These are phyloP conservation scores for Pandemis cinnamomeana DNA, from an alignment of 2,888 invertebrate genomes.

Conservation along the genomic window DNA sequence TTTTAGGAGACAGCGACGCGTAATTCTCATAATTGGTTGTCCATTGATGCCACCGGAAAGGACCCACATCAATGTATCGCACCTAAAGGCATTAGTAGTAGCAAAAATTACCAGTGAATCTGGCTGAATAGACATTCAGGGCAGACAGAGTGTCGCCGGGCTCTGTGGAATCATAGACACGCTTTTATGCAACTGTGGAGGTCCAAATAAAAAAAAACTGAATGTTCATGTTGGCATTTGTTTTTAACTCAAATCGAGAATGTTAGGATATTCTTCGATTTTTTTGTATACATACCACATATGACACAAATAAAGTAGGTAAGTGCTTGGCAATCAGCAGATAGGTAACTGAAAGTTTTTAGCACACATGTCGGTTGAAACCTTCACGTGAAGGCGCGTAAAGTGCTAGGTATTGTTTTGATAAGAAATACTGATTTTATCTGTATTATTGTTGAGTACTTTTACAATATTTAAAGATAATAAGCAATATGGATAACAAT, in stretches of 20 bases:
- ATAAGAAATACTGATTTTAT: conserved; percentile 76
- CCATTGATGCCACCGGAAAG: conserved; percentile 78
- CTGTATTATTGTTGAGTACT: conserved; percentile 70
- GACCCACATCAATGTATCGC: conserved; percentile 73
- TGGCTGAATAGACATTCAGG: conserved; percentile 58
- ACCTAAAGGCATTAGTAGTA: conserved; percentile 77
- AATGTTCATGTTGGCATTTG: conserved; percentile 22
- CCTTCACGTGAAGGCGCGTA: conserved; percentile 49
- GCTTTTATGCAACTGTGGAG: conserved; percentile 51
- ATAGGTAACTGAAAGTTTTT: conserved; percentile 3
- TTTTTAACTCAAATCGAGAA: not conserved
- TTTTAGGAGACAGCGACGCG: conserved; percentile 62
- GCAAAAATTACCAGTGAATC: conserved; percentile 68
- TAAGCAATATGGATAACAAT: conserved; percentile 77
- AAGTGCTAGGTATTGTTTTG: conserved; percentile 58
- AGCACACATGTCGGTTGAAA: conserved; percentile 38
- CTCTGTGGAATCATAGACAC: conserved; percentile 32
- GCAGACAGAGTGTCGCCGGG: conserved; percentile 77
- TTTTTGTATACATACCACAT: no score
- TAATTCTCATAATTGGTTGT: conserved; percentile 79
- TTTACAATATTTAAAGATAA: conserved; percentile 78
- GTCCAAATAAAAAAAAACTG: conserved; percentile 45
- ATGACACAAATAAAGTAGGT: not conserved
- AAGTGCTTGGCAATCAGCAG: not conserved
- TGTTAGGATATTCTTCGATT: no score